Evolutionary conservation across 1,140 invertebrate genomes (phyloP), one percentile per base, ranked within the genome.

Genomic region (Metopolophium dirhodum): DNA sequence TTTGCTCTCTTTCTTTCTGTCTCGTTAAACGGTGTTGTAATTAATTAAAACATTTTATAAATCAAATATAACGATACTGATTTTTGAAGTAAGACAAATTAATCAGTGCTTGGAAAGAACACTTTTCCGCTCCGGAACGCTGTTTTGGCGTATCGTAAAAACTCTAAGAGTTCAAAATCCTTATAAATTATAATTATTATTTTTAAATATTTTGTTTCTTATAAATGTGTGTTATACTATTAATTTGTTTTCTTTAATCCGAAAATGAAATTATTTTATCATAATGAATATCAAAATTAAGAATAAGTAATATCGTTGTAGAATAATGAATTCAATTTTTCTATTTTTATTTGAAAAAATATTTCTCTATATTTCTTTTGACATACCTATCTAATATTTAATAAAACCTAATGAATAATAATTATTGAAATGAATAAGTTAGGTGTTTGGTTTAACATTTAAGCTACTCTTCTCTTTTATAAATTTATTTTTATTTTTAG

Each of bases 91-190:
- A 57, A 57, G 88, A 89, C 3, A 89, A 57, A 57, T 26, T 20
- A 89, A 89, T 89, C 88, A 89, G 88, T 89, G 88, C 88, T 89
- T 35, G 88, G 11, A 57, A 57, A 41, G 26, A n/a, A 54, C 37
- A 30, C 83, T 0, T 26, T 54, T 89, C 20, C n/a, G 1, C 41
- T 37, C 18, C n/a, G 87, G 49, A 89, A 89, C n/a, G 41, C 85
- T 47, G 30, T 86, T 86, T 77, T n/a, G 4, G 23, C 1, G 23
- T 47, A n/a, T n/a, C 85, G 30, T 47, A 54, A 23, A 54, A 51
- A 54, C 4, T 54, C 20, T 22, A 22, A 7, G 22, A 54, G 20
- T 54, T 54, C 6, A 7, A 23, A 23, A 54, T 54, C 6, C 22
- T 54, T 54, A 23, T 49, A 49, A 49, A 49, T 49, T 49, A 7